Percentiles rank a stretch among this genome's conserved stretches.
phyloP scores from a whole-genome alignment of 2,113 vertebrate genomes.

The Phodopus roborovskii region DNA sequence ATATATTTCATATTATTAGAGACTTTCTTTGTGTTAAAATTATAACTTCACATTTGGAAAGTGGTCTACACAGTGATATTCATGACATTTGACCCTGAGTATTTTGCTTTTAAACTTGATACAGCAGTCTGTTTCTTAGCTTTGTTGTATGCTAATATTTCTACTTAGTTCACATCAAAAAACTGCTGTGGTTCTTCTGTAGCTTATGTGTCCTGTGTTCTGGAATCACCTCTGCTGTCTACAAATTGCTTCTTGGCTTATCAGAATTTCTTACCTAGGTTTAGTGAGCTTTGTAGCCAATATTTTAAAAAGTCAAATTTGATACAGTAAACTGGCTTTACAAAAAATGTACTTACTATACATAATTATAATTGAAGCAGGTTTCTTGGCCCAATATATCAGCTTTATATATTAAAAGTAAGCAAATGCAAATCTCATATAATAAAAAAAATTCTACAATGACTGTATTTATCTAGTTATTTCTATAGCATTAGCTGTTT shows the following conservation, averaged over 20 bases:
- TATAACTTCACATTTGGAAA: conserved; percentile 73
- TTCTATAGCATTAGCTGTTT: neutral
- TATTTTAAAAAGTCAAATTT: conserved; percentile 78
- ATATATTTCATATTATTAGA: conserved; percentile 59
- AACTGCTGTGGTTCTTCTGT: conserved; percentile 85
- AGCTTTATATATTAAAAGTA: conserved; percentile 76
- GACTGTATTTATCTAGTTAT: neutral
- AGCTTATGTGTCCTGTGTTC: conserved; percentile 84
- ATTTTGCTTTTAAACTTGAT: conserved; percentile 88
- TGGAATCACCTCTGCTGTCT: conserved; percentile 87
- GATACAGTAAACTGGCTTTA: conserved; percentile 78
- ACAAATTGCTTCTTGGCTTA: conserved; percentile 83
- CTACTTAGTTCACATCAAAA: conserved; percentile 88
- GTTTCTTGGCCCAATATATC: conserved; percentile 64
- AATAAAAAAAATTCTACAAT: conserved; percentile 75
- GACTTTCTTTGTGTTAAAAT: conserved; percentile 72
- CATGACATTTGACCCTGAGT: conserved; percentile 83
- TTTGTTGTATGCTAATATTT: conserved; percentile 87
- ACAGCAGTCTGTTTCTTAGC: conserved; percentile 83
- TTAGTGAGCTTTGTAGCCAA: conserved; percentile 81
- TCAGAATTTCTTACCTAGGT: conserved; percentile 86
- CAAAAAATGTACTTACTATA: conserved; percentile 80
- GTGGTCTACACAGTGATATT: conserved; percentile 76
- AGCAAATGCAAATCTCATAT: conserved; percentile 82
- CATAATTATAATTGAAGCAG: conserved; percentile 70